Base-by-base conservation (phyloP, 1,140 invertebrate species). In the Caerostris extrusa region DNA sequence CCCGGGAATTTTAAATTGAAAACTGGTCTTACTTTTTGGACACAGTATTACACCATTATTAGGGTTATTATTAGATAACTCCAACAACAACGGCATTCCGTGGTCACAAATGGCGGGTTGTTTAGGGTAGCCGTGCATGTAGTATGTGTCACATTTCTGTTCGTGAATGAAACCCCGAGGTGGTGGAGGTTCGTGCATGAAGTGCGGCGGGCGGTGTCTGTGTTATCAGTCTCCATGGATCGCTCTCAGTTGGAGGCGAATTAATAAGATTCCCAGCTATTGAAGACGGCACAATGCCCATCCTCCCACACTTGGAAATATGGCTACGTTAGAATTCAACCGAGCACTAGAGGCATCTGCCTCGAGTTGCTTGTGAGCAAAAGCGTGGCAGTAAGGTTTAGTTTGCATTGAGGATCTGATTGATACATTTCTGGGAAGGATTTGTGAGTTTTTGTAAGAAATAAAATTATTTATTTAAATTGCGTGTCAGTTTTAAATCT, bases 161-260 rank as follows among this genome's bases (percentile, higher is more conserved):
- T 64, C 10, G 17, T 34, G 61, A 64, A 12, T 3, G n/a, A 67
- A 34, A 17, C 67, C 67, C 60, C 53, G 34, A 56, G 87, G 87
- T 86, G n/a, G 71, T 60, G 55, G 14, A 71, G 56, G 57, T 53
- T 17, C 19, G 61, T 19, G 61, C 34, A 19, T 67, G n/a, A 71
- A 56, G 67, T 55, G 19, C 87, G 55, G 60, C 87, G 50, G 87
- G 87, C 61, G 87, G 87, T 77, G 71, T 67, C 87, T 19, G 64
- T 90, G 87, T 71, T 90, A 90, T 90, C 87, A 53, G 87, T 71
- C 61, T 90, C 87, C 56, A 90, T 90, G 87, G 87, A 90, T 90
- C 55, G 87, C 34, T 34, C 87, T 69, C 87, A 34, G 87, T 55
- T 90, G 87, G 87, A 71, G 69, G 64, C 87, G 60, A 71, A 90